phyloP scores from a whole-genome alignment of 2,797 vertebrate species.

The Acanthopagrus latus region DNA sequence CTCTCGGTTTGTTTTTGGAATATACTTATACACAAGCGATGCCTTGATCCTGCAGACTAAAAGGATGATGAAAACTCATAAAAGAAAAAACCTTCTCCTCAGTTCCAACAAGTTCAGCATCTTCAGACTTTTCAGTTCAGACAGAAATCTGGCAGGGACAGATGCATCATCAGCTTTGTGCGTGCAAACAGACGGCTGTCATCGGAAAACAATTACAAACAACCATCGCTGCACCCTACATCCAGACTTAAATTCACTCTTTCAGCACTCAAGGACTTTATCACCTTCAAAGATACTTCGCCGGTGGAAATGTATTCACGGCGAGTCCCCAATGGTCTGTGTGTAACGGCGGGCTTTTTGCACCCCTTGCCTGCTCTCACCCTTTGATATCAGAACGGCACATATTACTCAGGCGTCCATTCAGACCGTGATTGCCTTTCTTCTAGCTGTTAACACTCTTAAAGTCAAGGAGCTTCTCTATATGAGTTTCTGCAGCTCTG shows the following conservation, averaged over 20 bases:
- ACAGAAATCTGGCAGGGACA: conserved; percentile 34
- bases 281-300: conserved; percentile 46
- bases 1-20: conserved; percentile 32
- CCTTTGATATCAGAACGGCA: conserved; percentile 37
- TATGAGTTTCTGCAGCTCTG: background rate
- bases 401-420: conserved; percentile 29
- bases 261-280: conserved; percentile 43
- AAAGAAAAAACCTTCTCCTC: background rate
- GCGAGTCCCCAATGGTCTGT: conserved; percentile 9
- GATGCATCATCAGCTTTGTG: conserved; percentile 40
- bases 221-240: conserved; percentile 30
- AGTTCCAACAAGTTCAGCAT: conserved; percentile 33
- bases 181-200: conserved; percentile 32
- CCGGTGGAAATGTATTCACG: conserved; percentile 34
- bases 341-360: conserved; percentile 30
- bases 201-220: conserved; percentile 27
- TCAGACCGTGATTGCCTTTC: conserved; percentile 42
- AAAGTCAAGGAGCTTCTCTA: conserved; percentile 1
- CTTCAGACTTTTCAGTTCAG: conserved; percentile 29
- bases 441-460: conserved; percentile 31
- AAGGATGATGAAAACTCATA: conserved; percentile 17
- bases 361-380: conserved; percentile 25
- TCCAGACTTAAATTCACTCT: conserved; percentile 30
- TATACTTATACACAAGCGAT: background rate
- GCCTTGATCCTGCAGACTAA: conserved; percentile 16